Base-by-base conservation (phyloP, 2,797 vertebrate genomes). In the Enteromius argenteus region DNA sequence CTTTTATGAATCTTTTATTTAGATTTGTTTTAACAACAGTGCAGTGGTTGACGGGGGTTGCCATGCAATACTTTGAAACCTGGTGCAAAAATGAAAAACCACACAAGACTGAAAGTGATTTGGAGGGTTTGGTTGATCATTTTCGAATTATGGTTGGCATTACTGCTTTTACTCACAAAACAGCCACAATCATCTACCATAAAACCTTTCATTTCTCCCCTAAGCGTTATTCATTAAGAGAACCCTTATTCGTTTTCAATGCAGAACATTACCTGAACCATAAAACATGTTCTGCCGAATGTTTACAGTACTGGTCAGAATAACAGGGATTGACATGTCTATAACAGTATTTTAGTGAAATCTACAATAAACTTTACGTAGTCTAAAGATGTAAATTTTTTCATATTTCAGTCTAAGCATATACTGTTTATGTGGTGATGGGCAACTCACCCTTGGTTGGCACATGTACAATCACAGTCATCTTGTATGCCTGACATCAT, bases 291-390 rank as follows among this genome's bases (percentile, higher is more conserved):
- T 64, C 69, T 73, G 19, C 44, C 1, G 42, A 74, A 66, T 74
- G 80, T 82, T 82, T 82, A 82, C 80, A 82, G 42, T 39, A 21
- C 42, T 49, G 56, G 19, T 74, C 42, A 49, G 44, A 37, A 46
- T 49, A 23, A 73, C 69, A 81, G 27, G 56, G 71, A 21, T 82
- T 49, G 42, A 27, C 2, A 32, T 44, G 42, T 62, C 42, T 62
- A 62, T 73, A 37, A 72, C 68, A 81, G 80, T 81, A 62, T 74
- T 81, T 73, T 49, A 27, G 80, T 35, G 79, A 46, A 3, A 6
- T 44, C 6, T 35, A n/a, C 21, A 46, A 17, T n/a, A 46, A 81
- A 60, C 8, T 3, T 68, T 53, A 13, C 0, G 17, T 49, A 73
- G 42, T 30, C 19, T 81, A 72, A 53, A 80, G 64, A 68, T 68